These are phyloP conservation scores for Zootermopsis nevadensis DNA, from an alignment of 2,888 invertebrate genomes.

Conservation along the genomic window DNA sequence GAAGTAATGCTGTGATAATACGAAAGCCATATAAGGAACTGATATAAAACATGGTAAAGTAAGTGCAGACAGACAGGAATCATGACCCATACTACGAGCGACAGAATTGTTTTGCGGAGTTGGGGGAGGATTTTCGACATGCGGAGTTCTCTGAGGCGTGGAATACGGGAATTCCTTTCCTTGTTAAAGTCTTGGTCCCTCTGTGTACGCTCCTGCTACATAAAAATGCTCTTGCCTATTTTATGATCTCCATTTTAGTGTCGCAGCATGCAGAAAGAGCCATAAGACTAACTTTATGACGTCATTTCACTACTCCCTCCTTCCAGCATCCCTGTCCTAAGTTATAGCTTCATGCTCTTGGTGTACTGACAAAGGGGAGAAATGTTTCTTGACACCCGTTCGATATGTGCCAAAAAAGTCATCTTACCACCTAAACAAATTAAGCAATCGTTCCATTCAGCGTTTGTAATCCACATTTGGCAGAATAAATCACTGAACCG, in stretches of 20 bases:
- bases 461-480: too few relatives aligned
- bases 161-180: conserved; percentile 22
- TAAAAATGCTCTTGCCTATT: conserved; percentile 39
- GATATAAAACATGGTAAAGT: not conserved
- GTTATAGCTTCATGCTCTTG: not conserved
- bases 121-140: not conserved
- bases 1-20: too few relatives aligned
- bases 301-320: conserved; percentile 22
- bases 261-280: conserved; percentile 43
- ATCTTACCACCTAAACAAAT: too few relatives aligned
- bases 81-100: conserved; percentile 1
- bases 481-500: too few relatives aligned
- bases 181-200: conserved; percentile 5
- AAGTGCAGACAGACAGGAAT: conserved; percentile 15
- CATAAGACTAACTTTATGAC: conserved; percentile 42
- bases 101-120: not conserved
- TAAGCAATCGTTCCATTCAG: too few relatives aligned
- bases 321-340: conserved; percentile 1
- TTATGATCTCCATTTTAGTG: conserved; percentile 44
- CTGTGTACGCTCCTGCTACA: not conserved
- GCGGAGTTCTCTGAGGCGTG: conserved; percentile 34
- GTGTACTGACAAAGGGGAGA: not conserved
- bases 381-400: not conserved
- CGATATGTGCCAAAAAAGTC: not conserved
- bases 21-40: not conserved